phyloP scores from a whole-genome alignment of 2,888 invertebrate genomes.

The Graphium colonna region DNA sequence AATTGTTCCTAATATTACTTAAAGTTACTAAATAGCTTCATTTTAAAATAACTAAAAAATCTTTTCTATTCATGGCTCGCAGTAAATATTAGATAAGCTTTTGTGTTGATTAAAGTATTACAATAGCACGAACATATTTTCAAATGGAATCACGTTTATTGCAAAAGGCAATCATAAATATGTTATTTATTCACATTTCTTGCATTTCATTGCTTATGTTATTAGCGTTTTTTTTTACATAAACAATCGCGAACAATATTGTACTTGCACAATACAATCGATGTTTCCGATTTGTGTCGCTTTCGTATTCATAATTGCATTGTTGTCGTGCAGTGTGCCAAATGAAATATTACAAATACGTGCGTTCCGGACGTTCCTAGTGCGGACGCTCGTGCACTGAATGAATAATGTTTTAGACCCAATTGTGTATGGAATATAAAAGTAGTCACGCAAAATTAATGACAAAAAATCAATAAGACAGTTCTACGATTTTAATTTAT shows the following conservation, averaged over 20 bases:
- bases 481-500: too few species aligned
- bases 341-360: constrained; percentile 18
- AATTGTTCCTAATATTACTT: too few species aligned
- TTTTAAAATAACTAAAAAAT: too few species aligned
- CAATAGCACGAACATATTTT: not conserved
- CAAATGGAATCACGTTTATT: not conserved
- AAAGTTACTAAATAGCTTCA: too few species aligned
- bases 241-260: not conserved
- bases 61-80: too few species aligned
- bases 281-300: constrained; percentile 36
- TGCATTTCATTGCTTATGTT: too few species aligned
- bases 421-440: too few species aligned
- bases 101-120: too few species aligned
- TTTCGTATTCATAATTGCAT: constrained; percentile 27
- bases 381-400: constrained; percentile 17
- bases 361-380: constrained; percentile 13
- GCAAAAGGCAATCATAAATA: not conserved
- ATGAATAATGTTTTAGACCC: constrained; percentile 10
- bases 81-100: too few species aligned
- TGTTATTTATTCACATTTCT: too few species aligned
- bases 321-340: constrained; percentile 18
- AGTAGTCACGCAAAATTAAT: too few species aligned
- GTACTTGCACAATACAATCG: constrained; percentile 9
- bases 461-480: too few species aligned
- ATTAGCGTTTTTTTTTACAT: not conserved